Conservation (phyloP, 2,888 invertebrate genomes). For the Chelonus formosanus region DNA sequence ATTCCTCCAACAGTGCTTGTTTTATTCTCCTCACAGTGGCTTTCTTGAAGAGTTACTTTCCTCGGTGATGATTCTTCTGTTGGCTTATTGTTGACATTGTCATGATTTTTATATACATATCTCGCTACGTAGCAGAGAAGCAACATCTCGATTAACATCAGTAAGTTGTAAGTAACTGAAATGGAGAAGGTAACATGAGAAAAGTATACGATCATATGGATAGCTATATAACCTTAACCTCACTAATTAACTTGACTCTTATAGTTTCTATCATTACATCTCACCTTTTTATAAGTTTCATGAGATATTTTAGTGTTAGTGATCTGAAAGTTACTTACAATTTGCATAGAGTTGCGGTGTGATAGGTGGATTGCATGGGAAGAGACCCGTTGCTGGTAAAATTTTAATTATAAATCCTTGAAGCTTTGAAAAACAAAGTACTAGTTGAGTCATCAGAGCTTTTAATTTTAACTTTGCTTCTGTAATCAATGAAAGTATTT, state of each 20-base stretch:
- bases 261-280: too few species aligned
- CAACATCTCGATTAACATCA: constrained; percentile 77
- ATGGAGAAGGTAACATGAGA: constrained; percentile 49
- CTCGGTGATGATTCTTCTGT: background rate
- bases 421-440: constrained; percentile 74
- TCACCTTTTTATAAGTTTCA: too few species aligned
- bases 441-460: constrained; percentile 71
- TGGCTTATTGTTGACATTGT: constrained; percentile 19
- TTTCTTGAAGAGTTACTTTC: too few species aligned
- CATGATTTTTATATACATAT: constrained; percentile 68
- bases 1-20: too few species aligned
- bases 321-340: constrained; percentile 65
- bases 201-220: constrained; percentile 27
- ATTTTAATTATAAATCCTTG: constrained; percentile 72
- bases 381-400: constrained; percentile 67
- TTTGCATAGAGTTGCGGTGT: constrained; percentile 75
- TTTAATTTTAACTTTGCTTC: constrained; percentile 57
- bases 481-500: constrained; percentile 40
- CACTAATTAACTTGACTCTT: constrained; percentile 15
- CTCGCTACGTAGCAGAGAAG: constrained; percentile 72
- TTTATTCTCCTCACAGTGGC: too few species aligned
- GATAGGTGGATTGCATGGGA: constrained; percentile 74
- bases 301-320: too few species aligned
- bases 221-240: constrained; percentile 31
- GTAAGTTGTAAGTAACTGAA: constrained; percentile 75